A percentile compares a stretch with the other conserved stretches of the same genome.
Conservation (phyloP, 2,797 vertebrate genomes). For the Cuculus canorus region DNA sequence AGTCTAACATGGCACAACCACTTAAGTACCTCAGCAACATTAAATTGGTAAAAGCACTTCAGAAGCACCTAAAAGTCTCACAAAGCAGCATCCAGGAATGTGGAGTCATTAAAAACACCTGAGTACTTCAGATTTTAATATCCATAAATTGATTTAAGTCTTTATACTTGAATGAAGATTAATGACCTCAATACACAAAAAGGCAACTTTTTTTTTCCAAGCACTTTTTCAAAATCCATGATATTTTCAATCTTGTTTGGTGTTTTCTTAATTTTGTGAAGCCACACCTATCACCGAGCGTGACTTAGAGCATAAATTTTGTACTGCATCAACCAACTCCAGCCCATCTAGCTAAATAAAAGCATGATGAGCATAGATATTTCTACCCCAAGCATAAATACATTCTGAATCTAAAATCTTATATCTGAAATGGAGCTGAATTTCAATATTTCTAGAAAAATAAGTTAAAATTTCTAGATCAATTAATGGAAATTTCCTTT, state of each 20-base stretch:
- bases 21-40: background rate
- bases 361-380: background rate
- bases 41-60: conserved; percentile 30
- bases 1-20: background rate
- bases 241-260: background rate
- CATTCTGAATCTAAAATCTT: background rate
- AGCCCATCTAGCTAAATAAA: background rate
- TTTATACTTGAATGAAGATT: background rate
- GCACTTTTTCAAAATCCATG: background rate
- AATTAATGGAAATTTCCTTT: background rate
- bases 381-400: background rate
- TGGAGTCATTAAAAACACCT: background rate
- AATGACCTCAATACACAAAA: background rate
- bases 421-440: background rate
- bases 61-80: conserved; percentile 14
- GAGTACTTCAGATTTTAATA: background rate
- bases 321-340: background rate
- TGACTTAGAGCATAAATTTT: background rate
- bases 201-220: background rate
- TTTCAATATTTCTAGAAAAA: background rate
- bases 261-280: background rate
- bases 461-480: background rate
- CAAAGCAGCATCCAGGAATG: background rate
- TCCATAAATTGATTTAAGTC: background rate
- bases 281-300: background rate